A percentile compares a stretch with the other conserved stretches of the same genome.
These are phyloP conservation scores for Drosophila monieri DNA, from an alignment of 2,888 invertebrate species.

Conservation along the genomic window DNA sequence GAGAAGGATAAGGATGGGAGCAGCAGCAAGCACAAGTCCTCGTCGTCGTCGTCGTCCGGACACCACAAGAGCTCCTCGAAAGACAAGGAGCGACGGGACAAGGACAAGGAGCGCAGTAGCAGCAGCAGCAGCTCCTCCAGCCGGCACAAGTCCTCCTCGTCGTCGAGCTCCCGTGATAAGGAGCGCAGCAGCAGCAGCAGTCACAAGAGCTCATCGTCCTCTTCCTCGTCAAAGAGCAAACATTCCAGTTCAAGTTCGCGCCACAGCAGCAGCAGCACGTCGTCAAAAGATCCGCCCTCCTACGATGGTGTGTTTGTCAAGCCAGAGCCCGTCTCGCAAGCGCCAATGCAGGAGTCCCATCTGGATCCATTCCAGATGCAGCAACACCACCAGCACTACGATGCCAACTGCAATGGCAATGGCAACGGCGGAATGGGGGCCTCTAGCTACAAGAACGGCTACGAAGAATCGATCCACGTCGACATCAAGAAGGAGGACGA, in stretches of 20 bases:
- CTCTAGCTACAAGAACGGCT: conserved; percentile 71
- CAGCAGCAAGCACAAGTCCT: conserved; percentile 82
- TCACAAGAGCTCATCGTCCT: conserved; percentile 74
- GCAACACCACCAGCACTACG: conserved; percentile 52
- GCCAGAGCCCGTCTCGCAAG: conserved; percentile 78
- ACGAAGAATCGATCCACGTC: conserved; percentile 75
- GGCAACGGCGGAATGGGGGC: conserved; percentile 61
- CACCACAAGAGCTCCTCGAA: conserved; percentile 81
- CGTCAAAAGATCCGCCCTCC: conserved; percentile 62
- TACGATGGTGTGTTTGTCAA: conserved; percentile 80
- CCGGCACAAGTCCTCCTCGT: conserved; percentile 81
- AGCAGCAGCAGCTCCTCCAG: conserved; percentile 82
- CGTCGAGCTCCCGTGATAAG: conserved; percentile 77
- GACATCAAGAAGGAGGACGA: conserved; percentile 81
- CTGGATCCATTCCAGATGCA: conserved; percentile 62
- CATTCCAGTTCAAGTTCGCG: conserved; percentile 84
- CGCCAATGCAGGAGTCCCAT: conserved; percentile 49
- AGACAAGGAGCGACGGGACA: conserved; percentile 84
- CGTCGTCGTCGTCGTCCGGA: conserved; percentile 81
- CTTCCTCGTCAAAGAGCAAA: conserved; percentile 83
- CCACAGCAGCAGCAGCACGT: conserved; percentile 56
- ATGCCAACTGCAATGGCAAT: conserved; percentile 50
- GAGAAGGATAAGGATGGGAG: conserved; percentile 75
- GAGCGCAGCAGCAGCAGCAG: conserved; percentile 68
- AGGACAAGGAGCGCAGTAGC: conserved; percentile 82